These are phyloP conservation scores for Ia io DNA, from an alignment of 2,113 vertebrate species.

Conservation along the genomic window DNA sequence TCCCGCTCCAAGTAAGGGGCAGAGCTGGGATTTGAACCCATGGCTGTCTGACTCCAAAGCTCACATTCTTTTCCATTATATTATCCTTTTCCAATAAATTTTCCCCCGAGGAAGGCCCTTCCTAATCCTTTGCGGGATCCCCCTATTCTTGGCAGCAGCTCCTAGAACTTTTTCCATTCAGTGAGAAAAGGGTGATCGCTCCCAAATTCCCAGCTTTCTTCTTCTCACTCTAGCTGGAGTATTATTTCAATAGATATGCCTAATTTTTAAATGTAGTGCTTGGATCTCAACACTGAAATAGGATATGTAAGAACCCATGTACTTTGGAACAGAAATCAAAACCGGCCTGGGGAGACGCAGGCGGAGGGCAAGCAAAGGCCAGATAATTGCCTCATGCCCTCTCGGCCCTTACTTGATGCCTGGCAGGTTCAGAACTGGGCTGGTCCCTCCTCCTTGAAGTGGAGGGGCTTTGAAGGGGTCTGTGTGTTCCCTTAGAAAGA, in stretches of 20 bases:
- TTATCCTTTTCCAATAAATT: conserved; percentile 27
- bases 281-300: conserved; percentile 25
- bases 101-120: neutral
- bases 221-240: neutral
- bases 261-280: conserved; percentile 24
- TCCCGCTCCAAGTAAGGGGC: neutral
- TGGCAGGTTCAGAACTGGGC: neutral
- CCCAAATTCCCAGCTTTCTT: conserved; percentile 10
- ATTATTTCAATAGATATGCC: conserved; percentile 1
- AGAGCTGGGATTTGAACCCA: conserved; percentile 38
- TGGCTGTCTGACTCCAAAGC: neutral
- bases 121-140: neutral
- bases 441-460: neutral
- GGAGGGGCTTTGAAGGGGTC: neutral
- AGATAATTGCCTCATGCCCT: neutral
- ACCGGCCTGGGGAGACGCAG: neutral
- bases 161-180: conserved; percentile 1
- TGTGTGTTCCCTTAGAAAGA: neutral
- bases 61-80: conserved; percentile 5
- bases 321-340: conserved; percentile 15
- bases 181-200: neutral
- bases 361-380: neutral
- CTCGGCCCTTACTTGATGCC: neutral
- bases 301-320: neutral
- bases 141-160: neutral